Percentiles rank a stretch among this genome's conserved stretches.
phyloP scores from a whole-genome alignment of 2,888 invertebrate species.

The Rhabditoides inermis region DNA sequence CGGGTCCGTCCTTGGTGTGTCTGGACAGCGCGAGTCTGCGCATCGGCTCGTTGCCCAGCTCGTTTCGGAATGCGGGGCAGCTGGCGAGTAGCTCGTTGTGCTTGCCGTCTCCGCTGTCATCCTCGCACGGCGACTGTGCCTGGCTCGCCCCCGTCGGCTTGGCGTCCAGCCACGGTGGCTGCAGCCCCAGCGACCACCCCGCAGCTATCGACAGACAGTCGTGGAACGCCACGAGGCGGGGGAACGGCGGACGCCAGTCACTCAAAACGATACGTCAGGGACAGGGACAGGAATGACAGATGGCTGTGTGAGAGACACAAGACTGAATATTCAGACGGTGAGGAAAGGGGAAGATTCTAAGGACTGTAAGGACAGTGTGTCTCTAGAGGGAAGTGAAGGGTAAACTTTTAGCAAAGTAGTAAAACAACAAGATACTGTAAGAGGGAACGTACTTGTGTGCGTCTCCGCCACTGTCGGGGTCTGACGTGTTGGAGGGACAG shows the following conservation, averaged over 20 bases:
- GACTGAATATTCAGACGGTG: no score
- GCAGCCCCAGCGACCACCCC: constrained; percentile 43
- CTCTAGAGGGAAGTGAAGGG: no score
- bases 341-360: no score
- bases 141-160: constrained; percentile 33
- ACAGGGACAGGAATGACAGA: no score
- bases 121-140: constrained; percentile 44
- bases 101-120: constrained; percentile 49
- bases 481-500: no score
- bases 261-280: constrained; percentile 12
- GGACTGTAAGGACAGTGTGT: no score
- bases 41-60: constrained; percentile 48
- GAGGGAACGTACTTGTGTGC: no score
- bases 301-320: no score
- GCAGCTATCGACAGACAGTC: constrained; percentile 47
- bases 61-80: constrained; percentile 51
- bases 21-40: constrained; percentile 43
- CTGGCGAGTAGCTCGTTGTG: constrained; percentile 44
- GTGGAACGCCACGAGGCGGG: constrained; percentile 45
- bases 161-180: constrained; percentile 24
- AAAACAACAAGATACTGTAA: no score
- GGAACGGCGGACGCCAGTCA: constrained; percentile 49
- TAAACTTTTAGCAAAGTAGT: no score
- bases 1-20: constrained; percentile 23
- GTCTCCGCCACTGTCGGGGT: no score